Evolutionary conservation across 2,113 vertebrate genomes (phyloP), one percentile per base, ranked within the genome.

Genomic region (Narcine bancroftii): DNA sequence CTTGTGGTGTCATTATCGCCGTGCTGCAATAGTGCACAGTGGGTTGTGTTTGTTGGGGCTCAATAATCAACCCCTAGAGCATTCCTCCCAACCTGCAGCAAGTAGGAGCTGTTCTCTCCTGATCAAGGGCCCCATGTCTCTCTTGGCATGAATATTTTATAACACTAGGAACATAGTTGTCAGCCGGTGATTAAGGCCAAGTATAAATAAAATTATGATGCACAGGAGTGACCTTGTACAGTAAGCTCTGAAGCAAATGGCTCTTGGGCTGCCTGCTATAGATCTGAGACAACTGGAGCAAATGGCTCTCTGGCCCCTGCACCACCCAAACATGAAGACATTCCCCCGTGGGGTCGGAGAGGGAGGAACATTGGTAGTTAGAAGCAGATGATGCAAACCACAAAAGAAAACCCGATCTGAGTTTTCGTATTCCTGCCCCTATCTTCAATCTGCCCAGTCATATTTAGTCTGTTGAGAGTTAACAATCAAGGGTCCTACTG

Each of bases 1-100:
- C 45, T 79, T 79, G 47, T 87, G 81, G 81, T 36, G n/a, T 87
- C 33, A 19, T 87, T 60, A n/a, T 87, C 81, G n/a, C 53, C 29
- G 3, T 56, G 50, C 5, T 6, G 33, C 50, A 15, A 19, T 33
- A 63, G 53, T 53, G 10, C 81, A 56, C 29, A 19, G 29, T n/a
- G 81, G 1, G 21, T 21, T 26, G 42, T 85, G 81, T 13, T 50
- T 33, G 50, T 53, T 85, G 50, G 29, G 33, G 15, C 10, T 56
- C 53, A 15, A 6, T 85, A 50, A 60, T 50, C 29, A 56, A 85
- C 15, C n/a, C 4, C 33, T 15, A 11, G 60, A 85, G 33, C 50
- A 17, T n/a, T 39, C 13, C 13, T 56, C 56, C 45, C 24, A 77
- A 17, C 21, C 33, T 33, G 2, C 15, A 60, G 53, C 81, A 87